Conservation (phyloP, 2,113 vertebrate species). For the Cyprinodon tularosa region DNA sequence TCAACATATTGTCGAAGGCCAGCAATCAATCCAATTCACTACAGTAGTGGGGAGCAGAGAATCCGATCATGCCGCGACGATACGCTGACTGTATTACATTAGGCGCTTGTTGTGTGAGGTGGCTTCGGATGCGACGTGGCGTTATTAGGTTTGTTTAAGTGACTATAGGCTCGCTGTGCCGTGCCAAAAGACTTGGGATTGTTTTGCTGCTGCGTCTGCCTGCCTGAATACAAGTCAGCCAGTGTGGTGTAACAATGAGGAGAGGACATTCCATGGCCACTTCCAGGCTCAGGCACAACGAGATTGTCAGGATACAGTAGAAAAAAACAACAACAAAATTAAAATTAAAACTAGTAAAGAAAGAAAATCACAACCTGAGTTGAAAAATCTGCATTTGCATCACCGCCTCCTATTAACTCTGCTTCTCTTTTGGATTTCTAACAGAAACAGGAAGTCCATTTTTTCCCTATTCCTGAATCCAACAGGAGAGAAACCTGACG, state of each 20-base stretch:
- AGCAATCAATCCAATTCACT: slow-evolving; percentile 58
- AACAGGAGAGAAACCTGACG: slow-evolving; percentile 66
- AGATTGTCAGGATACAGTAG: slow-evolving; percentile 37
- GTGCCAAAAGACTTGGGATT: slow-evolving; percentile 45
- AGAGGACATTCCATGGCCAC: slow-evolving; percentile 61
- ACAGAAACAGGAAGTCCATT: neutral
- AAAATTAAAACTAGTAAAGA: neutral
- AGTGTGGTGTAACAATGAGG: slow-evolving; percentile 41
- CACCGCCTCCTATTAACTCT: neutral
- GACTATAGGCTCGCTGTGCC: slow-evolving; percentile 50
- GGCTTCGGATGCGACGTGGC: slow-evolving; percentile 51
- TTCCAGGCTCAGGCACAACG: slow-evolving; percentile 53
- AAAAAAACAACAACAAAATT: neutral
- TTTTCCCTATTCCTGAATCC: slow-evolving; percentile 34
- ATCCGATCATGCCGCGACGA: slow-evolving; percentile 51
- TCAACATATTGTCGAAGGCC: slow-evolving; percentile 45
- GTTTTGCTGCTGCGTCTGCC: slow-evolving; percentile 52
- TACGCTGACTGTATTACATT: slow-evolving; percentile 48
- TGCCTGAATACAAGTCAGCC: slow-evolving; percentile 49
- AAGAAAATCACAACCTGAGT: neutral
- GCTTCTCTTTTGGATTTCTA: neutral
- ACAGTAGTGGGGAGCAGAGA: slow-evolving; percentile 29
- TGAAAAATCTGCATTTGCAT: neutral
- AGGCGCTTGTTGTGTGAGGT: slow-evolving; percentile 34
- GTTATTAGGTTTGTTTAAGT: slow-evolving; percentile 57